phyloP scores from a whole-genome alignment of 1,140 invertebrate genomes.

The Pissodes strobi region DNA sequence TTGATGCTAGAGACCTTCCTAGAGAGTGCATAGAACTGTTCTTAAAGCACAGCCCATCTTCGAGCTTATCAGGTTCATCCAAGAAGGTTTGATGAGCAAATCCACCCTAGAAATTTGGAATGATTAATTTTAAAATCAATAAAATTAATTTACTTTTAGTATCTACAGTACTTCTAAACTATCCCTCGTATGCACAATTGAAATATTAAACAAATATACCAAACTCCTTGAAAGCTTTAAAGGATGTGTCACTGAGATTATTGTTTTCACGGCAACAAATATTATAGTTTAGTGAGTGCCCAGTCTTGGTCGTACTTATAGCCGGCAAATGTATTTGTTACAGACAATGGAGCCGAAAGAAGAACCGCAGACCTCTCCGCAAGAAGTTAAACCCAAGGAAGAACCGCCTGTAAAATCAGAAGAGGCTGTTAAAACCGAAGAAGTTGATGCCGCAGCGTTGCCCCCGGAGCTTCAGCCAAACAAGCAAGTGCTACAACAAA shows the following conservation, averaged over 20 bases:
- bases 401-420: neutral
- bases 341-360: constrained; percentile 37
- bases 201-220: constrained; percentile 5
- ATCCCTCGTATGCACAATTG: constrained; percentile 1
- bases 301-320: too few relatives aligned
- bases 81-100: too few relatives aligned
- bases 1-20: neutral
- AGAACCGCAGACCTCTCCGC: constrained; percentile 14
- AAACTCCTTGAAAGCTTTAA: neutral
- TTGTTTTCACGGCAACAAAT: too few relatives aligned
- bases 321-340: too few relatives aligned
- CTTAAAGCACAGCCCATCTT: too few relatives aligned
- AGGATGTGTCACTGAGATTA: too few relatives aligned
- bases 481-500: neutral
- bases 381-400: constrained; percentile 18
- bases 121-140: too few relatives aligned
- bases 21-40: too few relatives aligned
- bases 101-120: too few relatives aligned
- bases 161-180: neutral
- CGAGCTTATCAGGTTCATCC: too few relatives aligned
- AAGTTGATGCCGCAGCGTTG: neutral
- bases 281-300: too few relatives aligned
- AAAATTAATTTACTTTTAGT: too few relatives aligned
- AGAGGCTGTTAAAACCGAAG: neutral
- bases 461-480: neutral